These are phyloP conservation scores for Trichomycterus rosablanca DNA, from an alignment of 2,113 vertebrate genomes.

Conservation along the genomic window DNA sequence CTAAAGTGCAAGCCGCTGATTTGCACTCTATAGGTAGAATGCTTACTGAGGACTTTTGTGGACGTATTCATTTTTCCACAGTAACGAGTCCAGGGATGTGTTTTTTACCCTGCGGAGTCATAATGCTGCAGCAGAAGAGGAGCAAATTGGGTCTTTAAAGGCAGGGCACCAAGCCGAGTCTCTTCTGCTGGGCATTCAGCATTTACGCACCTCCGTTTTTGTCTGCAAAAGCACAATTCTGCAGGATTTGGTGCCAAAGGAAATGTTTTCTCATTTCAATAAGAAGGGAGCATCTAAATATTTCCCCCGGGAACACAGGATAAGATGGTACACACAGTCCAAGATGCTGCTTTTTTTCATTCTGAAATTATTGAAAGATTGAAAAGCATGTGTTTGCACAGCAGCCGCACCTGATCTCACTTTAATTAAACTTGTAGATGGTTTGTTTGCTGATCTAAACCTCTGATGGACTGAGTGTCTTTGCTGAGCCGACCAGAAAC, in stretches of 20 bases:
- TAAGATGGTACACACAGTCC: constrained; percentile 9
- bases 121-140: constrained; percentile 32
- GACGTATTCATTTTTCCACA: constrained; percentile 34
- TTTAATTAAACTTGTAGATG: constrained; percentile 59
- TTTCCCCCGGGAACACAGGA: constrained; percentile 10
- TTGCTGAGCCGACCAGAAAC: constrained; percentile 37
- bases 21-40: constrained; percentile 15
- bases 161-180: not conserved
- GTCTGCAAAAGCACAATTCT: constrained; percentile 18
- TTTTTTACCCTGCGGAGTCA: constrained; percentile 30
- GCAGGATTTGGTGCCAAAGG: constrained; percentile 10
- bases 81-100: constrained; percentile 31
- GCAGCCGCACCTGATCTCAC: constrained; percentile 47
- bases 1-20: constrained; percentile 20
- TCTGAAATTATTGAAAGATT: constrained; percentile 46
- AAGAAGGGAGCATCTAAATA: constrained; percentile 17
- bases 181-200: not conserved
- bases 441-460: constrained; percentile 53
- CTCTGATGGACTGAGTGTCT: constrained; percentile 40
- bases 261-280: constrained; percentile 2
- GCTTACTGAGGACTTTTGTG: constrained; percentile 24
- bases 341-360: not conserved
- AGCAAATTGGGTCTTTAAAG: constrained; percentile 45
- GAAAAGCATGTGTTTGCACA: constrained; percentile 53
- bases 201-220: constrained; percentile 4